Conservation (phyloP, 2,113 vertebrate species). For the Cheilinus undulatus region DNA sequence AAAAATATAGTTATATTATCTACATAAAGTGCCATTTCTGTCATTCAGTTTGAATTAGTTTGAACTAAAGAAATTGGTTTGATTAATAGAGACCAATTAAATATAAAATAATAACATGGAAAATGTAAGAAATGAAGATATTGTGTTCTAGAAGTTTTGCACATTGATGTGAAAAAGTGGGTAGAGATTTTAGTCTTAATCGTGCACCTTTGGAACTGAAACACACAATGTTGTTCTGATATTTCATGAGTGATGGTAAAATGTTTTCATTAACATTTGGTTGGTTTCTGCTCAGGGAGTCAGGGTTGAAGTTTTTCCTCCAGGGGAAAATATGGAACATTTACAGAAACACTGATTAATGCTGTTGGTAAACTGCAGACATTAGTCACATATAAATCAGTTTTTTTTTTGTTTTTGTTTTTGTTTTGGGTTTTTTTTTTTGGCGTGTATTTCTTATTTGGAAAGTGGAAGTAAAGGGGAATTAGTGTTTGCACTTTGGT, state of each 20-base stretch:
- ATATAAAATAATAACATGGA: background rate
- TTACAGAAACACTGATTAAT: slow-evolving; percentile 36
- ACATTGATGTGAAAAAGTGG: background rate
- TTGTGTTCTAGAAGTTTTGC: background rate
- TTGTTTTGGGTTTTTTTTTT: background rate
- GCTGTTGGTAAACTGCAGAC: slow-evolving; percentile 29
- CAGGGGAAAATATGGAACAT: slow-evolving; percentile 43
- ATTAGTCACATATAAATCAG: slow-evolving; percentile 24
- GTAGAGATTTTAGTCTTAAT: background rate
- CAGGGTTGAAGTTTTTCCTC: slow-evolving; percentile 43
- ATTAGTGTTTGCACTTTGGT: slow-evolving; percentile 30
- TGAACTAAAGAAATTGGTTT: slow-evolving; percentile 7
- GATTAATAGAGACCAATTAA: background rate
- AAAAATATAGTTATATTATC: slow-evolving; percentile 1
- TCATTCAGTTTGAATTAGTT: background rate
- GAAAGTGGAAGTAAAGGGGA: slow-evolving; percentile 12
- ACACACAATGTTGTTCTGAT: background rate
- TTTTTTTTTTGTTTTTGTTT: background rate
- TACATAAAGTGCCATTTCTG: slow-evolving; percentile 29
- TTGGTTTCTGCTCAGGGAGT: slow-evolving; percentile 54
- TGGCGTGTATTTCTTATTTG: slow-evolving; percentile 5
- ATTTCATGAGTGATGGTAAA: slow-evolving; percentile 1
- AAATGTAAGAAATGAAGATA: slow-evolving; percentile 3
- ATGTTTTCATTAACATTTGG: slow-evolving; percentile 33
- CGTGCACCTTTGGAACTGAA: background rate